These are phyloP conservation scores for Lycocerus yunnanus DNA, from an alignment of 2,888 invertebrate species.

Conservation along the genomic window DNA sequence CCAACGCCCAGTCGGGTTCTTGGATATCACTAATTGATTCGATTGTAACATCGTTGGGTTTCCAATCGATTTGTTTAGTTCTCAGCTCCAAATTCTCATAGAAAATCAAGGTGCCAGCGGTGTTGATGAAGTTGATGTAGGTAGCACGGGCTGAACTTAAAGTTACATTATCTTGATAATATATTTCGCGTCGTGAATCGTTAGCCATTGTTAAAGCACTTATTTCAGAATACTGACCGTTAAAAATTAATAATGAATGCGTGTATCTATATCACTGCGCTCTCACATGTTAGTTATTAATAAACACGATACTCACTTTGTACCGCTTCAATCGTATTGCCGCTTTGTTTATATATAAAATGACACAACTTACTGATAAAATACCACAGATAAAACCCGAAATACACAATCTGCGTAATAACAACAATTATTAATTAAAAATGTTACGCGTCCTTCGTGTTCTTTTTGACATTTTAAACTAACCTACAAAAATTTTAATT, in stretches of 20 bases:
- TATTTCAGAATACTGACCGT: background rate
- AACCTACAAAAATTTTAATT: background rate
- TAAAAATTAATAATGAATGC: background rate
- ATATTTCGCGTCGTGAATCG: background rate
- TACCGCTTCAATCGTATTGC: background rate
- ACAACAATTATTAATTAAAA: background rate
- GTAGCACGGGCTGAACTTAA: slow-evolving; percentile 65
- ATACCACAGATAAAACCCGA: background rate
- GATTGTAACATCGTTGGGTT: slow-evolving; percentile 76
- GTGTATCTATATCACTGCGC: background rate
- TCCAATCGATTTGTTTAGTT: slow-evolving; percentile 74
- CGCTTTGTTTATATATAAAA: background rate
- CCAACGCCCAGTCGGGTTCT: slow-evolving; percentile 85
- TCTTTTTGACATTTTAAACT: background rate
- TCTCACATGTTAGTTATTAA: background rate
- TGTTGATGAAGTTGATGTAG: slow-evolving; percentile 60
- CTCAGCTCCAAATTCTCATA: slow-evolving; percentile 63
- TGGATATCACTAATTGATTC: slow-evolving; percentile 77
- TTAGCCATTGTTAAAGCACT: background rate
- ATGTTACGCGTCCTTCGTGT: background rate
- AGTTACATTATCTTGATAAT: background rate
- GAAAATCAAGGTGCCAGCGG: slow-evolving; percentile 69
- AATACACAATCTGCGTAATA: background rate
- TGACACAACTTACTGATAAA: background rate
- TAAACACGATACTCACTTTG: background rate